Conservation (phyloP, 1,140 invertebrate species). For the Periplaneta americana region DNA sequence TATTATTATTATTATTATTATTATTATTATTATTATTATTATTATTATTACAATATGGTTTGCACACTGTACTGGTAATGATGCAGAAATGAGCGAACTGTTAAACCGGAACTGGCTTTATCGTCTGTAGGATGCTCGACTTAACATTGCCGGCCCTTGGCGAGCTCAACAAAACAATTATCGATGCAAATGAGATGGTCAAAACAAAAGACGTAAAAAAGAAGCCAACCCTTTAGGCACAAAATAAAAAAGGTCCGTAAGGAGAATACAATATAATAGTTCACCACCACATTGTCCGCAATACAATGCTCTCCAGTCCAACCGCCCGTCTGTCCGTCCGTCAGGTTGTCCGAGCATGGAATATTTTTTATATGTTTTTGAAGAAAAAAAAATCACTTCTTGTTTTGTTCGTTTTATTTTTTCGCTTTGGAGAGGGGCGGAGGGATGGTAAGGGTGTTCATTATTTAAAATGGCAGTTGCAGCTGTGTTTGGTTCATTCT, state of each 20-base stretch:
- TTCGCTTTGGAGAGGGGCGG: background rate
- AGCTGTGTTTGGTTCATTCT: background rate
- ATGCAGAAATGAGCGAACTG: too few species aligned
- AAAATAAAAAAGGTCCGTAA: background rate
- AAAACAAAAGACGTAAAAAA: background rate
- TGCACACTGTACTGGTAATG: too few species aligned
- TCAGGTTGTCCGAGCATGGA: background rate
- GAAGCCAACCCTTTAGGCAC: background rate
- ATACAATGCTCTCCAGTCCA: background rate
- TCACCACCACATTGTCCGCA: background rate
- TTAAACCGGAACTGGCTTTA: too few species aligned
- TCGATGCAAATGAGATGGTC: background rate
- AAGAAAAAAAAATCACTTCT: too few species aligned
- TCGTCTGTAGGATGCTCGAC: too few species aligned
- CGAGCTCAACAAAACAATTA: background rate
- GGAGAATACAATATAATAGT: background rate
- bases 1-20: too few species aligned
- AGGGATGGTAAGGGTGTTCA: background rate
- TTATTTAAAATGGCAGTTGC: background rate
- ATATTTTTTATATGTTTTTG: background rate
- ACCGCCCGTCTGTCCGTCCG: background rate
- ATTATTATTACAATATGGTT: too few species aligned
- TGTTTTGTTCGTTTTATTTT: background rate
- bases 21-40: too few species aligned
- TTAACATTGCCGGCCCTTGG: too few species aligned